Base-by-base conservation (phyloP, 2,113 vertebrate species). In the Acanthochromis polyacanthus region DNA sequence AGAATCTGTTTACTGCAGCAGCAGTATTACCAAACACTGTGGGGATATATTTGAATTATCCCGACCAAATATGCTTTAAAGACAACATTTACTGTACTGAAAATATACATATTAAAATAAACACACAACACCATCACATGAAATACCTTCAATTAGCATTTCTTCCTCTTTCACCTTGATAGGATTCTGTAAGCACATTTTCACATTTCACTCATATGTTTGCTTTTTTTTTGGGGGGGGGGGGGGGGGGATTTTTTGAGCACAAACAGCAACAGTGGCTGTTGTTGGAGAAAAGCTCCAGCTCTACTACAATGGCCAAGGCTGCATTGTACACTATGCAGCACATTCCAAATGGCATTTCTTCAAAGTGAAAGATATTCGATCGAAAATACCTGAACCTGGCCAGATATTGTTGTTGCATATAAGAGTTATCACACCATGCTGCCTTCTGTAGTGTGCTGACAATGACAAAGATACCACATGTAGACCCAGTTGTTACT, bases 401-500 rank as follows among this genome's bases (percentile, higher is more conserved):
- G 19, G 10, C 48, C 4, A 22, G 12, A 63, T 67, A 71, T 28
- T 57, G 23, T 23, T 57, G 14, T 23, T 57, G 7, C 38, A 40
- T 67, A 19, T 52, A 19, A 2, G 61, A 68, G 40, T 59, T 15
- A 51, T 6, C 28, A 61, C 65, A 65, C 20, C 16, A 3, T 45
- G 40, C 64, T 20, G 17, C 22, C 19, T 12, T 16, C 38, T 19
- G 36, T 32, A 59, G 25, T 22, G 4, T 0, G 22, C n/a, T 32
- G 40, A 75, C 69, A 62, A 15, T 74, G 40, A 52, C 32, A 43
- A 48, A 73, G 36, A 56, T 28, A 53, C 19, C 1, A 14, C 28
- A 10, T 11, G 19, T n/a, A 40, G 20, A 66, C 3, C 15, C 57
- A 58, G 46, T 40, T 59, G 15, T 52, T 66, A 32, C n/a, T 71